phyloP scores from a whole-genome alignment of 2,797 vertebrate genomes.

The Gymnoscopelus braueri region DNA sequence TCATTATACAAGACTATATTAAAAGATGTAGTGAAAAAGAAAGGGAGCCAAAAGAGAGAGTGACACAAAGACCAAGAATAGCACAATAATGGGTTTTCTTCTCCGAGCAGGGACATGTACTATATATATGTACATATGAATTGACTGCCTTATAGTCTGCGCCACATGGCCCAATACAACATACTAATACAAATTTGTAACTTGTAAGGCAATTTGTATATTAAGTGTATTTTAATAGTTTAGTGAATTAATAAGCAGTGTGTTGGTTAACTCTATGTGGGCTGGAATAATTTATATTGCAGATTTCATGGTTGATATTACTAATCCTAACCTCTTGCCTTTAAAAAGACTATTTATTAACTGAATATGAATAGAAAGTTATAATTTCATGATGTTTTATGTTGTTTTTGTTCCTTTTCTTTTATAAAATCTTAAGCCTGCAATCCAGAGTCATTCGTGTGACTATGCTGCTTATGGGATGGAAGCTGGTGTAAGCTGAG shows the following conservation, averaged over 20 bases:
- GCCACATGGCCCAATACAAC: constrained; percentile 66
- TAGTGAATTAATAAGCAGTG: constrained; percentile 77
- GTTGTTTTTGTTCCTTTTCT: constrained; percentile 78
- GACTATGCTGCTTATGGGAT: constrained; percentile 34
- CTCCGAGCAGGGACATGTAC: constrained; percentile 57
- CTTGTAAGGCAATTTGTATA: constrained; percentile 74
- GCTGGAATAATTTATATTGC: constrained; percentile 73
- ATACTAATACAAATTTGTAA: constrained; percentile 57
- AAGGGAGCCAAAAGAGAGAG: constrained; percentile 20
- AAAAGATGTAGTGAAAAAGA: constrained; percentile 31
- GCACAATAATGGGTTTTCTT: constrained; percentile 47
- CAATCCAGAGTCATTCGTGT: constrained; percentile 65
- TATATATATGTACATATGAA: constrained; percentile 63
- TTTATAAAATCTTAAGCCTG: constrained; percentile 69
- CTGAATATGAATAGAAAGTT: constrained; percentile 65
- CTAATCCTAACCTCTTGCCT: constrained; percentile 79
- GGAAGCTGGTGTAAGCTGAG: constrained; percentile 40
- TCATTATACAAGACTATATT: constrained; percentile 47
- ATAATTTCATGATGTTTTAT: constrained; percentile 78
- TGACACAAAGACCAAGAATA: constrained; percentile 39
- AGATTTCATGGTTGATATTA: constrained; percentile 72
- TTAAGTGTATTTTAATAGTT: constrained; percentile 76
- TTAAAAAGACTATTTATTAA: constrained; percentile 71
- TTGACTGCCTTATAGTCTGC: constrained; percentile 76
- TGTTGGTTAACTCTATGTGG: constrained; percentile 72